These are phyloP conservation scores for Drosophila macrospina DNA, from an alignment of 2,888 invertebrate genomes.

Conservation along the genomic window DNA sequence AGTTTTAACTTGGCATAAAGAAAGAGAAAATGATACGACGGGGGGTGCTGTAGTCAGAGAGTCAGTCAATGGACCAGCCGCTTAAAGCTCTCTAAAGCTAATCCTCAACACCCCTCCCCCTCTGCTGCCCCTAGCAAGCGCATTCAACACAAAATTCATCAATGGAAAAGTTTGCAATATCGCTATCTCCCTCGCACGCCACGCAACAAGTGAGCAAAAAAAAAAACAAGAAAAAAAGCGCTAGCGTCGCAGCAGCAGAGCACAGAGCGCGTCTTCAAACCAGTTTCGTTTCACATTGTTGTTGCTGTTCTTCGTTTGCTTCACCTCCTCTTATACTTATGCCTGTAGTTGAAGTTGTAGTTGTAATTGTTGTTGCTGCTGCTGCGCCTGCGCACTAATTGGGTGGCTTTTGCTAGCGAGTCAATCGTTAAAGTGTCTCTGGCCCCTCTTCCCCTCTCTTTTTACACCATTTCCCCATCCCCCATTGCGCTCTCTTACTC, in stretches of 20 bases:
- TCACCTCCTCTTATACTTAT: neutral
- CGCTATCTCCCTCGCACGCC: conserved; percentile 57
- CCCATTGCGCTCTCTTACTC: conserved; percentile 9
- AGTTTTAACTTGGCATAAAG: neutral
- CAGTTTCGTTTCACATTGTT: conserved; percentile 57
- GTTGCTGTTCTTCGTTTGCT: conserved; percentile 8
- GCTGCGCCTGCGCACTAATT: conserved; percentile 74
- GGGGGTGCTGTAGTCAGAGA: neutral
- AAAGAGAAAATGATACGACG: too few species aligned
- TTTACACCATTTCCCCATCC: neutral
- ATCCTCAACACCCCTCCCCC: too few species aligned
- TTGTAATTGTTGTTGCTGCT: conserved; percentile 28
- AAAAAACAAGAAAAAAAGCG: conserved; percentile 7
- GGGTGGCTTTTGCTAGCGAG: conserved; percentile 56
- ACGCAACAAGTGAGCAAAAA: conserved; percentile 62
- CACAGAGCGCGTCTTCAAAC: conserved; percentile 59
- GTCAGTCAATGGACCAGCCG: conserved; percentile 44
- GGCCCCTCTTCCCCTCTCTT: neutral
- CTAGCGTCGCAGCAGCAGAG: conserved; percentile 21
- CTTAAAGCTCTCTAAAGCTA: conserved; percentile 7
- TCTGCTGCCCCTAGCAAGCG: conserved; percentile 1
- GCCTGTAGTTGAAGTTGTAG: conserved; percentile 26
- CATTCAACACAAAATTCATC: conserved; percentile 64
- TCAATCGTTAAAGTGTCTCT: conserved; percentile 35
- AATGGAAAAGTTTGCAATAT: conserved; percentile 78